Evolutionary conservation across 64 coral and sea anemone species (phyloP).

Genomic region (Dendrophyllia cribrosa): DNA sequence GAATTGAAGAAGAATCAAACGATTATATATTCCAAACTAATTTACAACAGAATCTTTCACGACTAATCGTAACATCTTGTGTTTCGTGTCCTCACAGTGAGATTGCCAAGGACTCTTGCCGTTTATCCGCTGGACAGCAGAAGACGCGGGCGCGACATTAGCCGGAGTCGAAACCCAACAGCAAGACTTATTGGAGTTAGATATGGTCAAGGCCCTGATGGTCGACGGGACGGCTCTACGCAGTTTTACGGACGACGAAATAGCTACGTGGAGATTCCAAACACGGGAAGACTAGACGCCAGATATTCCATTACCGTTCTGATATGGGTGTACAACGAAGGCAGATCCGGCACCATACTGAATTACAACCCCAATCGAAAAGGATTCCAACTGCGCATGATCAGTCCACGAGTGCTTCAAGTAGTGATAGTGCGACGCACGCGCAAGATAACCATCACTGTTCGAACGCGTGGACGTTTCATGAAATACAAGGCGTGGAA

Average conservation of each 20-base stretch:
- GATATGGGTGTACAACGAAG: slow-evolving; percentile 71
- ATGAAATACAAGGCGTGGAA: slow-evolving; percentile 70
- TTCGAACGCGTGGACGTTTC: background rate
- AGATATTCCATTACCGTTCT: slow-evolving; percentile 75
- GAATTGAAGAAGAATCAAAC: no score
- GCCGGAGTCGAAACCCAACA: slow-evolving; percentile 13
- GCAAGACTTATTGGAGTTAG: slow-evolving; percentile 30
- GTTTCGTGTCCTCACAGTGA: background rate
- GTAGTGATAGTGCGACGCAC: slow-evolving; percentile 62
- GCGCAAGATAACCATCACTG: background rate
- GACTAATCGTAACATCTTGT: background rate
- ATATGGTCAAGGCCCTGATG: slow-evolving; percentile 71
- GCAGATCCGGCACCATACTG: slow-evolving; percentile 70
- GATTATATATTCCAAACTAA: no score
- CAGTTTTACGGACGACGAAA: slow-evolving; percentile 63
- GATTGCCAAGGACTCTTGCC: slow-evolving; percentile 19
- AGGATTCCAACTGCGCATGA: slow-evolving; percentile 79
- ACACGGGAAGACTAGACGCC: slow-evolving; percentile 63
- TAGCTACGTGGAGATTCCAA: slow-evolving; percentile 85
- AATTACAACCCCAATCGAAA: slow-evolving; percentile 60
- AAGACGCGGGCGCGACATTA: slow-evolving; percentile 31
- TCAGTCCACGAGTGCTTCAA: slow-evolving; percentile 13
- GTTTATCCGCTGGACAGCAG: slow-evolving; percentile 53
- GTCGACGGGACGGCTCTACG: slow-evolving; percentile 60
- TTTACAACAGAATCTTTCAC: no score